Base-by-base conservation (phyloP, 2,113 vertebrate genomes). In the Pogona vitticeps region DNA sequence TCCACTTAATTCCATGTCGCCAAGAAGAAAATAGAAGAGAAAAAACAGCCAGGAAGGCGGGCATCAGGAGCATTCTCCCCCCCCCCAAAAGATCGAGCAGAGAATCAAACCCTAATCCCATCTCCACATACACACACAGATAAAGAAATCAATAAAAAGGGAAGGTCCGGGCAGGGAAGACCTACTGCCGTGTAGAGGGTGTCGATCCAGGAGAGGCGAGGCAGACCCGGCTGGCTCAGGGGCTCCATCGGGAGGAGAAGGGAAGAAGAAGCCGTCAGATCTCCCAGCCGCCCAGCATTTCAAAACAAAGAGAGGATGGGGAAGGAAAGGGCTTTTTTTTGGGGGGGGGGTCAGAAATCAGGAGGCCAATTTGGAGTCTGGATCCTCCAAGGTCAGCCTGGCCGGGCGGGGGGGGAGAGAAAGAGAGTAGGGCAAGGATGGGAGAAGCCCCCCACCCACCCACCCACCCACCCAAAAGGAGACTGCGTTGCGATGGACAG, bases 151-250 rank as follows among this genome's bases (percentile, higher is more conserved):
- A n/a, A n/a, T n/a, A n/a, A n/a, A n/a, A n/a, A n/a, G n/a, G n/a
- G n/a, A n/a, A n/a, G n/a, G n/a, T n/a, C n/a, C n/a, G n/a, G n/a
- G n/a, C n/a, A n/a, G n/a, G n/a, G n/a, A 76, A 14, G 97, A 98
- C 98, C 75, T 98, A 99, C 98, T 98, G 98, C 98, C 98, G 94
- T n/a, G n/a, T 99, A 99, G 89, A 99, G 98, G 68, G 98, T 99
- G 97, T 99, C 98, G 94, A 99, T 99, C 98, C 98, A 99, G 94
- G 98, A 99, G 93, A 99, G 98, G 92, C 98, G 97, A 90, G 98
- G 98, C 94, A 98, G 97, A 94, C 98, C 98, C 82, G 95, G 98
- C 92, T 98, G 97, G 96, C 98, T 99, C 90, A 98, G 96, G 87
- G 97, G 98, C 96, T 99, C 98, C 98, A 99, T 99, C 94, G 96